A percentile compares a stretch with the other conserved stretches of the same genome.
Evolutionary conservation across 2,797 vertebrate species (phyloP).

Genomic region (Pangasius sanitwongsei): DNA sequence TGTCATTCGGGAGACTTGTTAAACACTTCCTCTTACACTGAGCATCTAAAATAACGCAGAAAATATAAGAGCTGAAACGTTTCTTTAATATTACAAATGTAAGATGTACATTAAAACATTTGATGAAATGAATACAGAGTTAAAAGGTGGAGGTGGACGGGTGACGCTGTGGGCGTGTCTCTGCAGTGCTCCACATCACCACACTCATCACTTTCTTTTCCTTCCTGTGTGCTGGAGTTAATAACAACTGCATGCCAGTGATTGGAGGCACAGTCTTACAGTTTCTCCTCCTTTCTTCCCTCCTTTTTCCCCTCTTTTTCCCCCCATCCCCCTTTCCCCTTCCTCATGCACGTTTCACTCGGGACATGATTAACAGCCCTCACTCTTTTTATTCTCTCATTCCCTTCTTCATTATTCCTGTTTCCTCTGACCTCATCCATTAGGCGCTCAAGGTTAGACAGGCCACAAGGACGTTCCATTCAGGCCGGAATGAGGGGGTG

Average conservation of each 20-base stretch:
- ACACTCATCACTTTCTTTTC: neutral
- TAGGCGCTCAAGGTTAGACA: constrained; percentile 71
- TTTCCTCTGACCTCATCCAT: constrained; percentile 68
- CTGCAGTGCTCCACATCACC: neutral
- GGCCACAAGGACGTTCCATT: constrained; percentile 66
- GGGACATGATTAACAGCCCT: constrained; percentile 64
- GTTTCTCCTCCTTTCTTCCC: neutral
- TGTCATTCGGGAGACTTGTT: too few relatives aligned
- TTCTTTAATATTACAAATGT: too few relatives aligned
- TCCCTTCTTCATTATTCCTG: constrained; percentile 59
- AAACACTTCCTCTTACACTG: too few relatives aligned
- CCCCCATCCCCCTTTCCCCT: neutral
- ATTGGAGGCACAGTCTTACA: neutral
- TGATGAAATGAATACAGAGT: too few relatives aligned
- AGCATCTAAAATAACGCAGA: too few relatives aligned
- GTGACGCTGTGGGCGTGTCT: neutral
- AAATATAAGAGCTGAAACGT: too few relatives aligned
- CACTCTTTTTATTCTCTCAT: constrained; percentile 66
- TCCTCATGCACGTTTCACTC: constrained; percentile 32
- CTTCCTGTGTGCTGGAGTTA: neutral
- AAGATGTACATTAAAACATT: too few relatives aligned
- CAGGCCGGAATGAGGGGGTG: constrained; percentile 44
- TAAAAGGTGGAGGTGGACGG: neutral
- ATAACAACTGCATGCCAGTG: neutral
- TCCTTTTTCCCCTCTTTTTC: neutral